Evolutionary conservation across 2,797 vertebrate genomes (phyloP), one percentile per base, ranked within the genome.

Genomic region (Hoplostethus atlanticus): DNA sequence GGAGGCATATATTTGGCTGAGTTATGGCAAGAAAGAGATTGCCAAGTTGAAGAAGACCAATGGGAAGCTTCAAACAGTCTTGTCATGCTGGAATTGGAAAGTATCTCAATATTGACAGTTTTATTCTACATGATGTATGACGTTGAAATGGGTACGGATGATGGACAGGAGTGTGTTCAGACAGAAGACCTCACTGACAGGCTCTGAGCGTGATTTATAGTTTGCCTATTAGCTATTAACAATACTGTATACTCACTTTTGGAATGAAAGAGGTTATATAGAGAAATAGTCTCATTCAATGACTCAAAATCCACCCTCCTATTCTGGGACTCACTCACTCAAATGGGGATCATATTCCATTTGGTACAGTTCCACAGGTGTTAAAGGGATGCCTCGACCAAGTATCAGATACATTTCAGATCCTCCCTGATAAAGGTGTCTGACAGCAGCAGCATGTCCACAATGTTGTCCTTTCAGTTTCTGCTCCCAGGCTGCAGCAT

Each of bases 401-500:
- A 16, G 77, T 31, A 55, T 8, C 42, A 3, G 12, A 75, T 63
- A 30, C 2, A 0, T 71, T 16, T 62, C 50, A 36, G 40, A 62
- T 64, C 52, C 54, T 60, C 16, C 34, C 7, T 55, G 77, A 72
- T 71, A n/a, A 64, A 71, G 71, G 76, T 63, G 71, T 77, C 71
- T 47, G 73, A 73, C 74, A 70, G 71, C 71, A 67, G 68, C 51
- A 71, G 40, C 76, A 38, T 71, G 78, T 74, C 82, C 67, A 62
- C 68, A 71, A 74, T 71, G 73, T 79, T 81, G 64, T 82, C 68
- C 62, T 77, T 77, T 53, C 70, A 17, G 6, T 71, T 69, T 73
- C 66, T 47, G 42, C 64, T 85, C 76, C 34, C 59, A 60, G 57
- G 81, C 77, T 71, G 85, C 83, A 86, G 84, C 84, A 80, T 89